Conservation (phyloP, 2,888 invertebrate genomes). For the Euspilapteryx auroguttella region DNA sequence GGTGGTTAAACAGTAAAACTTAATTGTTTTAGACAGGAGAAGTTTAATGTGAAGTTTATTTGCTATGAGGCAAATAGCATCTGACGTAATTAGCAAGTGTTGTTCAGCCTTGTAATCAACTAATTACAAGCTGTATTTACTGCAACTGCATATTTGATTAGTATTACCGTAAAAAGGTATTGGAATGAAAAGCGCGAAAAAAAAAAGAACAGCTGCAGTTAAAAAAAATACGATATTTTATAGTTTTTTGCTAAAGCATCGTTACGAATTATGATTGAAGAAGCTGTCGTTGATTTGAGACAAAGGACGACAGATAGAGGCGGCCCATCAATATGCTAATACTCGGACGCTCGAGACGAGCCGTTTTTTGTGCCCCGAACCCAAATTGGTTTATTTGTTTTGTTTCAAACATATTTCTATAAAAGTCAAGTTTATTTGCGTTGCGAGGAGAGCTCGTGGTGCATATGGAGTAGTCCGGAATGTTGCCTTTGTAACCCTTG, state of each 20-base stretch:
- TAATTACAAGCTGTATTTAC: too few species aligned
- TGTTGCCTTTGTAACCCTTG: constrained; percentile 9
- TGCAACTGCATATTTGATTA: too few species aligned
- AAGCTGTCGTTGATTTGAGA: constrained; percentile 56
- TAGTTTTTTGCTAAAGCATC: constrained; percentile 13
- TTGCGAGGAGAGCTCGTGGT: constrained; percentile 28
- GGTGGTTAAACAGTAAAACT: too few species aligned
- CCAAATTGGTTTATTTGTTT: constrained; percentile 56
- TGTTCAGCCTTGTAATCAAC: too few species aligned
- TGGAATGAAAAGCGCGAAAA: too few species aligned
- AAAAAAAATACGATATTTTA: not conserved
- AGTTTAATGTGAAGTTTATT: too few species aligned
- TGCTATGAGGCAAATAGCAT: too few species aligned
- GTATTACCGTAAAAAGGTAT: too few species aligned
- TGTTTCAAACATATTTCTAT: constrained; percentile 43
- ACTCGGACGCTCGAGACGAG: constrained; percentile 24
- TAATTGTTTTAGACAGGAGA: too few species aligned
- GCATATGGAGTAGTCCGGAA: constrained; percentile 22
- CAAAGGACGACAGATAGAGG: constrained; percentile 47
- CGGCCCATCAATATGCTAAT: constrained; percentile 56
- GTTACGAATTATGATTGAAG: constrained; percentile 56
- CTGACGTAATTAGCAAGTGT: too few species aligned
- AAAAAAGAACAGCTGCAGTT: not conserved
- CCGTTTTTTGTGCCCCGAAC: constrained; percentile 34
- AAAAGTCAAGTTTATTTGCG: constrained; percentile 38